Base-by-base conservation (phyloP, 1,140 invertebrate species). In the Babylonia areolata region DNA sequence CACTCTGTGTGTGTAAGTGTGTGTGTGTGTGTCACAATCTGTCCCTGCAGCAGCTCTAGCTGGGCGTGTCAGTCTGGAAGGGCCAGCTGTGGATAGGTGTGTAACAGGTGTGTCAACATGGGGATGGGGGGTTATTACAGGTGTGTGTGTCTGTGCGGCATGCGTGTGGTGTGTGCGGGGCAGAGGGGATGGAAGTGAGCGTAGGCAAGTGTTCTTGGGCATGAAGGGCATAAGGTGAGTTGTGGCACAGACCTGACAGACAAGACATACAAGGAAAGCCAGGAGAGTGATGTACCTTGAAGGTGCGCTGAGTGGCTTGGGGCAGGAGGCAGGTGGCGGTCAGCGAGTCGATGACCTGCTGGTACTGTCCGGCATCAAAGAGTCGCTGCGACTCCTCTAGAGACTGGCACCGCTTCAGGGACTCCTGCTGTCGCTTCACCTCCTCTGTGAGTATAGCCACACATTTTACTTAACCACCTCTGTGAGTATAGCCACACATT, bases 41-140 rank as follows among this genome's bases (percentile, higher is more conserved):
- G 87, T 97, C 96, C n/a, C 81, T 97, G 94, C 78, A 98, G 94
- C 87, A 97, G 94, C 35, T 95, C 90, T 17, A 96, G 91, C 89
- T 96, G 96, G 51, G 95, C 93, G 54, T 94, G 94, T 40, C 96
- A 93, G 87, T 96, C 95, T n/a, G 40, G 75, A 11, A 39, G 33
- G 28, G 42, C 17, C 51, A 0, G 35, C 75, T 78, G 31, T 0
- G 35, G 33, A 17, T 51, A 17, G 9, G 46, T 51, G 46, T 51
- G 46, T 51, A 17, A 15, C 17, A 17, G 9, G 46, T 51, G 46
- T 51, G 46, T 51, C 9, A 12, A 17, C 17, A 17, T 51, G 42
- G 5, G 42, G 5, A 15, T 46, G 42, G 5, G 42, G 5, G 42
- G n/a, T n/a, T n/a, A n/a, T n/a, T n/a, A n/a, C n/a, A 6, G 42